Percentiles rank a stretch among this genome's conserved stretches.
These are phyloP conservation scores for Mallateleia sp. DNA, from an alignment of 2,888 invertebrate genomes.

Conservation along the genomic window DNA sequence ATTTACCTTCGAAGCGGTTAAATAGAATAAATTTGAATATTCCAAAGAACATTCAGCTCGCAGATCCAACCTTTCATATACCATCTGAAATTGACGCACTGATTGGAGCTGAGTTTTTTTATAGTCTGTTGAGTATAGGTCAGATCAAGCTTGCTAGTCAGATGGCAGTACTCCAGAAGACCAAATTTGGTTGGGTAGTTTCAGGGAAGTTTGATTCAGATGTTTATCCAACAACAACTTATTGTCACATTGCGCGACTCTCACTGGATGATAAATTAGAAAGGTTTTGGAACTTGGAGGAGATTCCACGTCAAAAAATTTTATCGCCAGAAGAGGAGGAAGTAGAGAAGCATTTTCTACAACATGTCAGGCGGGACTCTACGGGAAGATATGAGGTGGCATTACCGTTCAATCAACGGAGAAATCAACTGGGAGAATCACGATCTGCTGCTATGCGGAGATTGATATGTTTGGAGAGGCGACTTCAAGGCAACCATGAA, in stretches of 20 bases:
- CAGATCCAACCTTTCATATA: constrained; percentile 64
- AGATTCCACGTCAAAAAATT: neutral
- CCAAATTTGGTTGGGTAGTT: constrained; percentile 67
- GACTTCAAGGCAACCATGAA: neutral
- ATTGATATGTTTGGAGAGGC: neutral
- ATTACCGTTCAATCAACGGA: neutral
- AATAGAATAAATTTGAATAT: constrained; percentile 48
- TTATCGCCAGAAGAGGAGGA: constrained; percentile 20
- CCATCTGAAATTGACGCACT: constrained; percentile 63
- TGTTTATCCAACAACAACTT: neutral
- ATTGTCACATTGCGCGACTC: neutral
- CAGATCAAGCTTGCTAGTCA: constrained; percentile 44
- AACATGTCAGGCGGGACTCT: neutral
- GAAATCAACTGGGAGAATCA: neutral
- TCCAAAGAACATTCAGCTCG: constrained; percentile 60
- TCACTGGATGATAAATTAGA: neutral
- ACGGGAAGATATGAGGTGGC: constrained; percentile 26
- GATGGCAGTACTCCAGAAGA: constrained; percentile 61
- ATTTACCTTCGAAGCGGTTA: constrained; percentile 47
- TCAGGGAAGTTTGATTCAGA: constrained; percentile 16
- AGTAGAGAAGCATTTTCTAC: constrained; percentile 45
- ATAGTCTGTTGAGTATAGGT: constrained; percentile 56
- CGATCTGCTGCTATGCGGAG: neutral
- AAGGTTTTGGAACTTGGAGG: constrained; percentile 60
- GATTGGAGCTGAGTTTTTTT: constrained; percentile 60